Percentiles rank a stretch among this genome's conserved stretches.
phyloP scores from a whole-genome alignment of 2,113 vertebrate species.

The Ahaetulla prasina region DNA sequence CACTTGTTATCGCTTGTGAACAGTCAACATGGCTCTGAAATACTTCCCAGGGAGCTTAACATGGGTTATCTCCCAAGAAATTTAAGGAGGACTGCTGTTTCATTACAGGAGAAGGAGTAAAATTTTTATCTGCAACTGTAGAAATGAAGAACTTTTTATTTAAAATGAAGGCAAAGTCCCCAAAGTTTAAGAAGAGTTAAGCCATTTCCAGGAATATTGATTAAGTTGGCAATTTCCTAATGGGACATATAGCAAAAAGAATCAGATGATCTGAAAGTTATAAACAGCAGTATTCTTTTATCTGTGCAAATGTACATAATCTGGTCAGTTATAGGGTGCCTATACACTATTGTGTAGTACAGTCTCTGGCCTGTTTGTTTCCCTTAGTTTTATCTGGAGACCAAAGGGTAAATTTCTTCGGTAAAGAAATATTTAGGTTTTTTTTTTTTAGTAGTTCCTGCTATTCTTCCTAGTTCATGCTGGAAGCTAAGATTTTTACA shows the following conservation, averaged over 20 bases:
- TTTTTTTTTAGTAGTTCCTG: conserved; percentile 38
- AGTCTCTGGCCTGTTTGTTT: conserved; percentile 22
- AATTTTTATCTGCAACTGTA: neutral
- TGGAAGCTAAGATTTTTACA: conserved; percentile 52
- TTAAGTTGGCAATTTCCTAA: conserved; percentile 44
- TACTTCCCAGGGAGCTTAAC: neutral
- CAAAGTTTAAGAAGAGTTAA: neutral
- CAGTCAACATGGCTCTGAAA: neutral
- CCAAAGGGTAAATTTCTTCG: conserved; percentile 56
- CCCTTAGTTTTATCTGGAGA: conserved; percentile 57
- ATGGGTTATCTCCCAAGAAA: neutral
- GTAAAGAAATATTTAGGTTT: conserved; percentile 42
- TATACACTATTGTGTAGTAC: conserved; percentile 6
- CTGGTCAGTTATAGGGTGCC: neutral
- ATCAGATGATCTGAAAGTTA: conserved; percentile 50
- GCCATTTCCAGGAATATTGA: conserved; percentile 10
- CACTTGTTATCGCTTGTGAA: neutral
- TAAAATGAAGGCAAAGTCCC: neutral
- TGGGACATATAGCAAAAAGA: conserved; percentile 38
- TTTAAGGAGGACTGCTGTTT: neutral
- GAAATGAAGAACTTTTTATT: neutral
- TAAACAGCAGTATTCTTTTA: neutral
- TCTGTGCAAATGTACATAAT: neutral
- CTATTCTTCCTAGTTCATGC: conserved; percentile 41
- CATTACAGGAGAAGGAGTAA: neutral